Evolutionary conservation across 1,140 invertebrate genomes (phyloP), one percentile per base, ranked within the genome.

Genomic region (Hormaphis cornu): DNA sequence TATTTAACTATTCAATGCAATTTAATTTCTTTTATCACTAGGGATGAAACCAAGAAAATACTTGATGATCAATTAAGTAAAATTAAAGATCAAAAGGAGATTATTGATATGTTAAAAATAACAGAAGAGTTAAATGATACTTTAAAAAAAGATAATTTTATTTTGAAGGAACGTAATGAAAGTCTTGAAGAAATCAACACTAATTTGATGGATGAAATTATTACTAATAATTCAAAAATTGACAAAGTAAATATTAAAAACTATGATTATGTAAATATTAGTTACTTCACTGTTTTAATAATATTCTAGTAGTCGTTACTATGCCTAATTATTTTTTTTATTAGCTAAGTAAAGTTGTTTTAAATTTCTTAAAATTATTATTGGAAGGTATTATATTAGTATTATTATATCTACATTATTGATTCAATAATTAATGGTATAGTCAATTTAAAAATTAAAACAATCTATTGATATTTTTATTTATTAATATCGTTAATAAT

Each of bases 191-290:
- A 48, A 48, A 22, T 48, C 1, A 66, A 66, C 26, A 22, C 12
- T 33, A 24, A 66, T 22, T 35, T 66, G 35, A 22, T 50, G 7
- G 44, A 66, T 14, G 44, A 66, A 10, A 63, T 20, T 30, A 20
- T 12, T 14, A 63, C 10, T 30, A 48, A 33, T 20, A 22, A 48
- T 33, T 40, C 33, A 58, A 40, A 14, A 66, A 18, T 40, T 46
- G 18, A 66, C 9, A 46, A 46, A 4, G 44, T 50, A 48, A 46
- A 24, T 1, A 48, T 50, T 48, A 33, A 28, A 35, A 48, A 35
- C 50, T 66, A 66, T 50, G 61, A 66, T 14, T 12, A 50, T 22
- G 61, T 66, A 8, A 66, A 44, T 66, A 33, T 22, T 48, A 46
- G n/a, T n/a, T n/a, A n/a, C n/a, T n/a, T n/a, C n/a, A n/a, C n/a